Evolutionary conservation across 1,140 invertebrate species (phyloP), one percentile per base, ranked within the genome.

Genomic region (Frieseomelitta varia): DNA sequence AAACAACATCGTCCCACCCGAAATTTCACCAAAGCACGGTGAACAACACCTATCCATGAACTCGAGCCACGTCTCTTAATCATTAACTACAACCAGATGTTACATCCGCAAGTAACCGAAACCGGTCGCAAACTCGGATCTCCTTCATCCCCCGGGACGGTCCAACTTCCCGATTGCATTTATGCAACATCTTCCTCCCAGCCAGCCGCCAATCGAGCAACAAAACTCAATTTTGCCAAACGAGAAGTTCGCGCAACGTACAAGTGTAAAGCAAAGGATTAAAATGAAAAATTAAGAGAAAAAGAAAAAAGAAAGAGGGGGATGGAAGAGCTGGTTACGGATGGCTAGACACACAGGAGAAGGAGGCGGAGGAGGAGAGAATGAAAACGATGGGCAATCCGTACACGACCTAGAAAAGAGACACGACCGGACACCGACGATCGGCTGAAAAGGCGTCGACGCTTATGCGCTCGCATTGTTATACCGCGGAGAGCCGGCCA

Each of bases 401-500:
- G 58, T 27, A n/a, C 14, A 51, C 24, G 69, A 51, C 21, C 21
- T 14, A 34, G 27, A 74, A 47, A 56, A 51, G 68, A 72, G 30
- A 15, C n/a, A n/a, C 15, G 69, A 61, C 27, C 30, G 72, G 72
- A 75, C 68, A 19, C 17, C 39, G 56, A 15, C n/a, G 53, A 30
- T 73, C 68, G 55, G 51, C 19, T 69, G 67, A 53, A 72, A 84
- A 79, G 81, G 76, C 81, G 81, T 84, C 67, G 72, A 39, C 39
- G 79, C 55, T 79, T 82, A 68, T 8, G 34, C 75, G 68, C 30
- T 39, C 78, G 67, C 76, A 84, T 84, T 79, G 81, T 79, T 84
- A 19, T 47, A 30, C 4, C 39, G 74, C 79, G 24, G 47, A 67
- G 53, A 65, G 17, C 27, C 27, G 53, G 55, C 61, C 74, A 56